phyloP scores from a whole-genome alignment of 2,113 vertebrate species.

The Acanthisitta chloris region DNA sequence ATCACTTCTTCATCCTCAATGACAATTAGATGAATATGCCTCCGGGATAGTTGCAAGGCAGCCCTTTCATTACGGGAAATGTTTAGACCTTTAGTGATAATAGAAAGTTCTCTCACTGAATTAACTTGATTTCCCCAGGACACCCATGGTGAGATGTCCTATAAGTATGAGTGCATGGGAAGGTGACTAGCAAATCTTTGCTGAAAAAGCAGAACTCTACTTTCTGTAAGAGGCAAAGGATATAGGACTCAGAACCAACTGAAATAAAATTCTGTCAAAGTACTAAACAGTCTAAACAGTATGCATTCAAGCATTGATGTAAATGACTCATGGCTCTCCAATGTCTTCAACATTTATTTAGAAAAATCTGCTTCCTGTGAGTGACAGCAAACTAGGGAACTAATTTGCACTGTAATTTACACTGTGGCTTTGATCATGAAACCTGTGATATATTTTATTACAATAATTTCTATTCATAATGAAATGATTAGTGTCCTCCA shows the following conservation, averaged over 20 bases:
- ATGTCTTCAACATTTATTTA: neutral
- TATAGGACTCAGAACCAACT: neutral
- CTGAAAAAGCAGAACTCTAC: neutral
- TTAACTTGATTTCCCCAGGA: neutral
- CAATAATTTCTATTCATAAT: neutral
- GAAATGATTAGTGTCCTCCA: neutral
- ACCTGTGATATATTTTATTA: neutral
- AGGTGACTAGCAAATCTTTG: neutral
- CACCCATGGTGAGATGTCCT: neutral
- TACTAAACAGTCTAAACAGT: neutral
- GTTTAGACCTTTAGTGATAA: neutral
- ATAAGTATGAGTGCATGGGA: neutral
- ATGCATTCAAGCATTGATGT: neutral
- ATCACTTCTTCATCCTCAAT: neutral
- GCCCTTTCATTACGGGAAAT: neutral
- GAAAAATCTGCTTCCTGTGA: neutral
- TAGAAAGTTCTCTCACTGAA: neutral
- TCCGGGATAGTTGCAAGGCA: neutral
- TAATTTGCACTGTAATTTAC: slow-evolving; percentile 6
- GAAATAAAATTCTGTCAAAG: neutral
- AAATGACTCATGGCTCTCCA: neutral
- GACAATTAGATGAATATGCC: neutral
- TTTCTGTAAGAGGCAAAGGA: neutral
- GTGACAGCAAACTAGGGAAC: neutral
- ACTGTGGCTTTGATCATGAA: neutral